Evolutionary conservation across 2,888 invertebrate genomes (phyloP).

Genomic region (Frankliniella intonsa): DNA sequence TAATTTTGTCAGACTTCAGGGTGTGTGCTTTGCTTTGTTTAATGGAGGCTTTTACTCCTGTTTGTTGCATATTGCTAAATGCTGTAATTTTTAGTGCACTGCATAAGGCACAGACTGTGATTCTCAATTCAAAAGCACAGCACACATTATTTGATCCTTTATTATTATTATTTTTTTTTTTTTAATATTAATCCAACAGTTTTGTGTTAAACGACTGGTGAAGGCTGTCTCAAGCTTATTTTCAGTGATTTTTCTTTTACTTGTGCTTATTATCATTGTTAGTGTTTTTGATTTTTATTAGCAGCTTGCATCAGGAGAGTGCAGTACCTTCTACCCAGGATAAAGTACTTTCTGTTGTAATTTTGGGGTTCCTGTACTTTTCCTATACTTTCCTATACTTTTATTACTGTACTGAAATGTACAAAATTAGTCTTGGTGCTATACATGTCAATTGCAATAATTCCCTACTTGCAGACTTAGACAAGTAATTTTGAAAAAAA

Average conservation of each 20-base stretch:
- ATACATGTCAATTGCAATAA: too few species aligned
- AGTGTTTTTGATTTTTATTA: too few species aligned
- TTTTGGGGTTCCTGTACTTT: too few species aligned
- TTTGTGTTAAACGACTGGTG: not conserved
- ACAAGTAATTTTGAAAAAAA: too few species aligned
- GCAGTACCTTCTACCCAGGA: too few species aligned
- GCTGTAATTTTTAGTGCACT: not conserved
- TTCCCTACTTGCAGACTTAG: too few species aligned
- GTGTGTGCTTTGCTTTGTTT: constrained; percentile 20
- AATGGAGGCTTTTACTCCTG: not conserved
- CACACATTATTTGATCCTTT: constrained; percentile 28
- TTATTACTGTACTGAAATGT: too few species aligned
- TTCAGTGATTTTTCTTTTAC: not conserved
- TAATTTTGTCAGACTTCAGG: not conserved
- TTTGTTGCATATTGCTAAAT: not conserved
- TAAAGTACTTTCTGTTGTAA: too few species aligned
- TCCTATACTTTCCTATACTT: too few species aligned
- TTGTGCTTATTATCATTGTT: too few species aligned
- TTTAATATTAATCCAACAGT: constrained; percentile 16
- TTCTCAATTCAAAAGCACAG: constrained; percentile 14
- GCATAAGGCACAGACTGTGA: not conserved
- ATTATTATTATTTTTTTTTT: constrained; percentile 29
- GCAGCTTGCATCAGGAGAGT: too few species aligned
- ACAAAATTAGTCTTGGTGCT: too few species aligned
- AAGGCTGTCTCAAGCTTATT: not conserved